Base-by-base conservation (phyloP, 1,140 invertebrate species). In the Danaus plexippus region DNA sequence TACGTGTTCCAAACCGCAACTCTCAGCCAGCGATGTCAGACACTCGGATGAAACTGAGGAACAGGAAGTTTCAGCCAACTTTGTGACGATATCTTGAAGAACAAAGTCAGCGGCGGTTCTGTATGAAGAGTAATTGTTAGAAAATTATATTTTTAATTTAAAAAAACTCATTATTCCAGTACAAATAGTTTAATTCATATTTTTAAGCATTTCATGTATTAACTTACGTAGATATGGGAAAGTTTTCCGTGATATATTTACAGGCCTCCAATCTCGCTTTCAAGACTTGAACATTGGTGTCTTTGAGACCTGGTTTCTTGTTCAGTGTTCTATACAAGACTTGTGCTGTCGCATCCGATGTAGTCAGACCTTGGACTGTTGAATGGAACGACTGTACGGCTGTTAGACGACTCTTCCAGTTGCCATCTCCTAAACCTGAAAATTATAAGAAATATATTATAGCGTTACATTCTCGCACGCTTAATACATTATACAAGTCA, bases 271-370 rank as follows among this genome's bases (percentile, higher is more conserved):
- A 75, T 65, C 93, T 91, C 2, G 92, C 84, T 77, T 96, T 96
- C n/a, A 97, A 82, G 9, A 97, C 95, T 89, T 97, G 96, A 60
- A 97, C 96, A 85, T 98, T 97, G 52, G 93, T 97, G 68, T 98
- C 96, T 72, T 96, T 97, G 0, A 97, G 89, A 5, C 96, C 96
- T 0, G 96, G 96, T 79, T 97, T 97, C 66, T 93, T 96, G 54
- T 90, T 91, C 9, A 98, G 69, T 6, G 89, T 90, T 52, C 92
- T 89, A 9, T 96, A 89, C 44, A 97, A 77, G 5, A 94, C 89
- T 87, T 97, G 96, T 1, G 92, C 90, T 1, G 91, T 90, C 6
- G 94, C 89, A 47, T 92, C 91, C 47, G 88, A 87, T 22, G 88
- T 72, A 52, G 92, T 90, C 64, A 92, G 88, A 13, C 87, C 85